These are phyloP conservation scores for Collichthys lucidus DNA, from an alignment of 2,113 vertebrate species.

Conservation along the genomic window DNA sequence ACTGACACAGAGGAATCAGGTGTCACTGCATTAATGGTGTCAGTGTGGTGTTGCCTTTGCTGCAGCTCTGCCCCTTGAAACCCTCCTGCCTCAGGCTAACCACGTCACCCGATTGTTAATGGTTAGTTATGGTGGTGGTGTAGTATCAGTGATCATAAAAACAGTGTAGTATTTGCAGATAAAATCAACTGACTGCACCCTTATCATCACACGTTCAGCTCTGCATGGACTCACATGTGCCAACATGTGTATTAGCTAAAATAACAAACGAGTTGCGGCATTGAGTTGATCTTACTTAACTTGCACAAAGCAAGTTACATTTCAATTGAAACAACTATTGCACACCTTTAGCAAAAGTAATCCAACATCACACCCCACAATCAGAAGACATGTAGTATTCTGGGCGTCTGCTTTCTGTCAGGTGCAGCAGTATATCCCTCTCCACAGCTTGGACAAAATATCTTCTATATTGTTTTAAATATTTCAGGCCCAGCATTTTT, in stretches of 20 bases:
- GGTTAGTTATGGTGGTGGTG: not conserved
- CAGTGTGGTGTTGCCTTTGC: not conserved
- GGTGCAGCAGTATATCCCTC: not conserved
- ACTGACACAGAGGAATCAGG: conserved; percentile 39
- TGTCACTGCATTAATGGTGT: conserved; percentile 38
- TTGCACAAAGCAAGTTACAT: not conserved
- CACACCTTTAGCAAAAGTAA: not conserved
- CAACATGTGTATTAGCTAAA: not conserved
- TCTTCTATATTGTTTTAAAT: not conserved
- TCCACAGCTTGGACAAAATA: not conserved
- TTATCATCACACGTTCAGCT: not conserved
- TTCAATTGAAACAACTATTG: not conserved
- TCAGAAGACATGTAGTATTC: not conserved
- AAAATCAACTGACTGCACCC: not conserved
- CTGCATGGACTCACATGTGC: not conserved
- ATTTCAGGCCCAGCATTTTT: not conserved
- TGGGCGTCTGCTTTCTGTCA: not conserved
- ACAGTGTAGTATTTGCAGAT: conserved; percentile 43
- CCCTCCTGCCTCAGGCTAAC: not conserved
- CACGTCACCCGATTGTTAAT: conserved; percentile 1
- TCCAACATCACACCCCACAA: not conserved
- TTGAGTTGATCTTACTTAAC: not conserved
- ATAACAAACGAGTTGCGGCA: not conserved
- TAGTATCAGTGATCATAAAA: not conserved
- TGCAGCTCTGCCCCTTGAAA: not conserved